Evolutionary conservation across 2,888 invertebrate genomes (phyloP).

Genomic region (Phaonia tiefii): DNA sequence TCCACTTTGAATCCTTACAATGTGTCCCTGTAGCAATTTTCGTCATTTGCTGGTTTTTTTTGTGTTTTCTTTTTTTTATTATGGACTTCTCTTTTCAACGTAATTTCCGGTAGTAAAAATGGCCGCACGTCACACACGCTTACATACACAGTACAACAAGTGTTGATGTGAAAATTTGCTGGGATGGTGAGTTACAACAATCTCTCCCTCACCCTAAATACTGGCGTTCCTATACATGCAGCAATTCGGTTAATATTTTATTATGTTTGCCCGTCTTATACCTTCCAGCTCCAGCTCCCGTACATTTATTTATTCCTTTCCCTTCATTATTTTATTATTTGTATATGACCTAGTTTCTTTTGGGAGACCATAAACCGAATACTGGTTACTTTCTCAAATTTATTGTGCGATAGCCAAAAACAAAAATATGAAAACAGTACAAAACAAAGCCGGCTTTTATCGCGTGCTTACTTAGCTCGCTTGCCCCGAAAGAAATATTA

Average conservation of each 20-base stretch:
- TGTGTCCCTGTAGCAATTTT: constrained; percentile 60
- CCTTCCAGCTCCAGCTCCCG: background rate
- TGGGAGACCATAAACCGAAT: constrained; percentile 42
- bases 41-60: constrained; percentile 22
- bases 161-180: background rate
- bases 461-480: constrained; percentile 23
- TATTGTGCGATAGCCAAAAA: constrained; percentile 24
- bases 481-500: constrained; percentile 28
- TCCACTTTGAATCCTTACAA: constrained; percentile 21
- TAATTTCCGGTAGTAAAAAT: constrained; percentile 57
- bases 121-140: constrained; percentile 46
- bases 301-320: background rate
- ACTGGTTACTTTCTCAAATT: constrained; percentile 20
- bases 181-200: too few species aligned
- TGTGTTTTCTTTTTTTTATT: constrained; percentile 17
- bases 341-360: constrained; percentile 54
- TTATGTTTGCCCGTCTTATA: constrained; percentile 20
- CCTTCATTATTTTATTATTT: background rate
- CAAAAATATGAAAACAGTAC: too few species aligned
- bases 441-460: background rate
- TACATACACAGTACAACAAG: constrained; percentile 1
- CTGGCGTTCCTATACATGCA: constrained; percentile 33
- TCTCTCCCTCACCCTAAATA: background rate
- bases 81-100: constrained; percentile 52
- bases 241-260: constrained; percentile 51